These are phyloP conservation scores for Porites evermanni DNA, from an alignment of 92 coral and sea anemone species.

Conservation along the genomic window DNA sequence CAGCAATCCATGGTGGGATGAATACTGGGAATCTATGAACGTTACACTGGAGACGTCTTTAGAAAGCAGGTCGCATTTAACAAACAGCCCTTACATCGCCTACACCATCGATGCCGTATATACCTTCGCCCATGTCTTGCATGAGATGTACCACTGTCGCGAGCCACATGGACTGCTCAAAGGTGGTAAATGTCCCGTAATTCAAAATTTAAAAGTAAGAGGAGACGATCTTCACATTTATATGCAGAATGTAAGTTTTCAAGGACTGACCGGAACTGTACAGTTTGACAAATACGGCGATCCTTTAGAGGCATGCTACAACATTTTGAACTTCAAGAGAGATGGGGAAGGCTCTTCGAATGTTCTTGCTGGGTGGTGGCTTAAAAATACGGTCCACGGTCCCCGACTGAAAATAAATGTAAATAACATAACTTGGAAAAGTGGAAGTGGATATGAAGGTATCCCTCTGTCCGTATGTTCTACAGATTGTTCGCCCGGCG, in stretches of 20 bases:
- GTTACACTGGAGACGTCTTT: not conserved
- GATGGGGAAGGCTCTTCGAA: conserved; percentile 33
- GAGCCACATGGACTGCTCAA: conserved; percentile 16
- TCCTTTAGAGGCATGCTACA: conserved; percentile 67
- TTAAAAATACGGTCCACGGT: conserved; percentile 10
- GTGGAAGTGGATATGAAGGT: conserved; percentile 29
- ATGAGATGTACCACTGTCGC: conserved; percentile 50
- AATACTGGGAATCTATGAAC: conserved; percentile 49
- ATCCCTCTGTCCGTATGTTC: conserved; percentile 79
- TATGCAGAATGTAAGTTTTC: conserved; percentile 67
- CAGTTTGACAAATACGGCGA: conserved; percentile 66
- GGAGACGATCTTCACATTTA: conserved; percentile 53
- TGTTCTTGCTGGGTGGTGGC: conserved; percentile 71
- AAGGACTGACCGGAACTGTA: conserved; percentile 70
- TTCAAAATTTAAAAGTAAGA: conserved; percentile 27
- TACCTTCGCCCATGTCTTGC: conserved; percentile 73
- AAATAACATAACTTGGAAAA: conserved; percentile 59
- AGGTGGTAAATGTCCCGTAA: conserved; percentile 37
- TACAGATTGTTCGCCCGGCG: conserved; percentile 67
- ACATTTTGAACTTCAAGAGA: conserved; percentile 64
- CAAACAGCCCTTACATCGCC: conserved; percentile 64
- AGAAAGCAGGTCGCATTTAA: not conserved
- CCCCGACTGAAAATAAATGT: conserved; percentile 35
- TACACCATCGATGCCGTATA: conserved; percentile 78
- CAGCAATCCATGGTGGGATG: conserved; percentile 75